Evolutionary conservation across 37 sponge, comb jelly and placozoan genomes (phyloP), one percentile per base, ranked within the genome.

Genomic region (Dysidea cf. avara): DNA sequence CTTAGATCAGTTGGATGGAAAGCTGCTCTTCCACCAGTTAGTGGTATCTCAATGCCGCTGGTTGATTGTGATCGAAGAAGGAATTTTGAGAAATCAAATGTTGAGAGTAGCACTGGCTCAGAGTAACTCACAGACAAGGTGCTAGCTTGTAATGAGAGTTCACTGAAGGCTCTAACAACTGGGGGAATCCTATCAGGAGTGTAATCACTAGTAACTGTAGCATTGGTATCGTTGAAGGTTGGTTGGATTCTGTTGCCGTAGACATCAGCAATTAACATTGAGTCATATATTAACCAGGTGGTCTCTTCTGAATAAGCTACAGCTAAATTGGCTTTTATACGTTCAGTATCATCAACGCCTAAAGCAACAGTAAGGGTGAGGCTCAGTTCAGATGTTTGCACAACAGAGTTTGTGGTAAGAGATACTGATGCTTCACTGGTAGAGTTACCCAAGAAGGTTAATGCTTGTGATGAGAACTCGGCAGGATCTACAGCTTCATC

Each of bases 401-500:
- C 61, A 25, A 2, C 12, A 0, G 69, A n/a, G 16, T 46, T 17
- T 40, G 80, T 36, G 56, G 79, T 31, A 7, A 88, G 79, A 11
- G 33, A 0, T 3, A 88, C 74, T 31, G 53, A 22, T 26, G 75
- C 54, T 16, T 61, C 52, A 0, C 68, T 48, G 24, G 57, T 77
- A 46, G 68, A 52, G 53, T 60, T 57, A 58, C 59, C 75, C 26
- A 69, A 85, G 47, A 86, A 50, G 22, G 69, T 76, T 14, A 81
- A 21, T n/a, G 68, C 83, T 25, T 37, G 46, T 13, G 85, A 64
- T 40, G 74, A 39, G 37, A 81, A 72, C 22, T 21, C 21, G 21
- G 30, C 57, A 3, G 71, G 80, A 50, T 69, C 77, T 37, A 94
- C 87, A 5, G 81, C 90, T 52, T 94, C 87, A 77, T 80, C 63